These are phyloP conservation scores for Masnerella sp. DNA, from an alignment of 2,888 invertebrate genomes.

Conservation along the genomic window DNA sequence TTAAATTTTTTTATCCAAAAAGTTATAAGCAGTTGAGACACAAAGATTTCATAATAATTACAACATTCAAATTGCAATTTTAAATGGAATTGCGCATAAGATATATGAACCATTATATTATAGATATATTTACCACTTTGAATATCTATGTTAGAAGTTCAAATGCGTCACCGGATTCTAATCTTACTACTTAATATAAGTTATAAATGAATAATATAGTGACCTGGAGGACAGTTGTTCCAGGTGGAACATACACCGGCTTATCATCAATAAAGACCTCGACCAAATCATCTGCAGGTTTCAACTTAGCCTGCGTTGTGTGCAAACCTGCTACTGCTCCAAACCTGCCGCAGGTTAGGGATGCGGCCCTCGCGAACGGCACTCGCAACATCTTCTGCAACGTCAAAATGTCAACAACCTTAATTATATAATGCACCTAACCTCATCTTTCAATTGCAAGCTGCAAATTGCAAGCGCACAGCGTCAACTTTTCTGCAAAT, in stretches of 20 bases:
- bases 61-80: too few species aligned
- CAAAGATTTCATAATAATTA: too few species aligned
- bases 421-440: conserved; percentile 65
- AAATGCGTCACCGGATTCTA: too few species aligned
- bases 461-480: neutral
- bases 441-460: neutral
- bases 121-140: too few species aligned
- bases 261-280: conserved; percentile 99
- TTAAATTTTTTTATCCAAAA: too few species aligned
- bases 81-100: too few species aligned
- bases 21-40: too few species aligned
- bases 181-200: neutral
- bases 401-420: conserved; percentile 49
- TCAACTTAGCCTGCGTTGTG: conserved; percentile 69
- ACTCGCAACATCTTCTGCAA: conserved; percentile 84
- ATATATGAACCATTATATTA: too few species aligned
- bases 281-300: conserved; percentile 84
- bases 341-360: conserved; percentile 75
- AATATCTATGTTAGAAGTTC: too few species aligned
- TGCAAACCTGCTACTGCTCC: conserved; percentile 77
- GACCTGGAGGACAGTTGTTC: conserved; percentile 98
- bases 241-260: conserved; percentile 94
- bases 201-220: neutral
- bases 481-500: too few species aligned
- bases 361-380: conserved; percentile 83